Evolutionary conservation across 2,888 invertebrate species (phyloP).

Genomic region (Drepanosiphum platanoidis): DNA sequence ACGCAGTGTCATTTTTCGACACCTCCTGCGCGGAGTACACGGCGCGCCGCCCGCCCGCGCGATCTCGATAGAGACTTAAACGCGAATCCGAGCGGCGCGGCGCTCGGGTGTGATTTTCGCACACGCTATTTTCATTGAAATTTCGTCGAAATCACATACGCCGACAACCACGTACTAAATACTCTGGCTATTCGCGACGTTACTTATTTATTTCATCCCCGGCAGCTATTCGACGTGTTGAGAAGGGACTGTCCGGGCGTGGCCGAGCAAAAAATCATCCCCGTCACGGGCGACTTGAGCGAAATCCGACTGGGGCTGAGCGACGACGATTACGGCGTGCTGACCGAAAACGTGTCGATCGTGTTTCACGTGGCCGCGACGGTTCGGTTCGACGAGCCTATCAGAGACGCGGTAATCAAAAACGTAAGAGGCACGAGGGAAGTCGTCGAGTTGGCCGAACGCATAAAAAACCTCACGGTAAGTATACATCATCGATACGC

Average conservation of each 20-base stretch:
- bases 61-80: too few species aligned
- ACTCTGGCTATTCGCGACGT: too few species aligned
- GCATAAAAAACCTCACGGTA: constrained; percentile 70
- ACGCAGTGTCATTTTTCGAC: too few species aligned
- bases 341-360: constrained; percentile 65
- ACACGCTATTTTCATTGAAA: too few species aligned
- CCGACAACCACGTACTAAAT: too few species aligned
- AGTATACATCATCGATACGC: too few species aligned
- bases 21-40: too few species aligned
- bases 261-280: constrained; percentile 44
- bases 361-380: constrained; percentile 66
- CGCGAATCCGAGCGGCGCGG: too few species aligned
- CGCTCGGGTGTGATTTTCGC: too few species aligned
- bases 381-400: constrained; percentile 65
- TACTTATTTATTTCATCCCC: too few species aligned
- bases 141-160: too few species aligned
- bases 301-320: constrained; percentile 62
- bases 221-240: constrained; percentile 66
- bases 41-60: too few species aligned
- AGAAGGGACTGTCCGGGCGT: constrained; percentile 48
- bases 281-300: constrained; percentile 61
- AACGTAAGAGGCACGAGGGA: constrained; percentile 73
- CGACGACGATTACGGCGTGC: constrained; percentile 65
- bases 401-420: constrained; percentile 70
- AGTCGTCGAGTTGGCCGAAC: constrained; percentile 70